Evolutionary conservation across 1,140 invertebrate species (phyloP).

Genomic region (Anastrepha ludens): DNA sequence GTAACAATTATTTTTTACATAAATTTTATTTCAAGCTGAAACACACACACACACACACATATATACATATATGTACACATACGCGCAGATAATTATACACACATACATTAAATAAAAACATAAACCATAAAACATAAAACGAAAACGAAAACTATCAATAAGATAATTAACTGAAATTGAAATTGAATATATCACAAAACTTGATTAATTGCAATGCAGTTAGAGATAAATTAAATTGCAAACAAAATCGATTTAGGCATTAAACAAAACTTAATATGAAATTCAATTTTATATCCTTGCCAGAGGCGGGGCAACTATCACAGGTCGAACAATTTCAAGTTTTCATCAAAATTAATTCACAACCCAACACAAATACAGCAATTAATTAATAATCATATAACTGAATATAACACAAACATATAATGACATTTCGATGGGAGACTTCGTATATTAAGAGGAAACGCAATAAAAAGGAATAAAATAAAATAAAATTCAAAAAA

Average conservation of each 20-base stretch:
- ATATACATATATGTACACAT: not conserved
- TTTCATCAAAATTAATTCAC: not conserved
- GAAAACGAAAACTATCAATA: conserved; percentile 63
- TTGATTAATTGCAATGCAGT: not conserved
- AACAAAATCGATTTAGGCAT: conserved; percentile 35
- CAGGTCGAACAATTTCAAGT: not conserved
- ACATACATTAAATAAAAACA: conserved; percentile 53
- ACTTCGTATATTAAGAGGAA: conserved; percentile 56
- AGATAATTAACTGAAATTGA: conserved; percentile 56
- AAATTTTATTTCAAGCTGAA: conserved; percentile 18
- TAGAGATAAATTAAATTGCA: not conserved
- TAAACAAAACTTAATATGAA: conserved; percentile 15
- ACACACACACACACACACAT: not conserved
- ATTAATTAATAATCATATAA: not conserved
- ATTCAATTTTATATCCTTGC: conserved; percentile 12
- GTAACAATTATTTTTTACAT: conserved; percentile 40
- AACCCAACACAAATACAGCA: not conserved
- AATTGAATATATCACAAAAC: conserved; percentile 22
- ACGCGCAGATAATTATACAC: conserved; percentile 25
- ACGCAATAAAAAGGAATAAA: conserved; percentile 33
- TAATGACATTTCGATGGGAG: not conserved
- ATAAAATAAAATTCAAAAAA: too few relatives aligned
- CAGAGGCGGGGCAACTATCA: not conserved
- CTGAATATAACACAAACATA: not conserved
- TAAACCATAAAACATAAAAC: conserved; percentile 43